Evolutionary conservation across 2,113 vertebrate species (phyloP).

Genomic region (Cottus gobio): DNA sequence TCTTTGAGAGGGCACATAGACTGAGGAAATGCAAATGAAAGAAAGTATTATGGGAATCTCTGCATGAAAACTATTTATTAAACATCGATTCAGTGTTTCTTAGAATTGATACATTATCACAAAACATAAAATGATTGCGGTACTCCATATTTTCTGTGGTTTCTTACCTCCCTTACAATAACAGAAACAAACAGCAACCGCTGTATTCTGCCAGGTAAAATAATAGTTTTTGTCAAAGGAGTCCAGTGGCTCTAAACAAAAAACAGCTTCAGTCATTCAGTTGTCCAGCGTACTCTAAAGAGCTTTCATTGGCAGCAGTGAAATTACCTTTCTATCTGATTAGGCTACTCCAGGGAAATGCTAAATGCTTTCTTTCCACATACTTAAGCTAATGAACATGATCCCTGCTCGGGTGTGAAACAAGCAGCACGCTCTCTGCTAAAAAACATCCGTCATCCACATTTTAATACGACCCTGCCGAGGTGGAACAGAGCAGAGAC

Average conservation of each 20-base stretch:
- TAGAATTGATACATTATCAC: no score
- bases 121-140: no score
- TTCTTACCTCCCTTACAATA: no score
- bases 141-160: no score
- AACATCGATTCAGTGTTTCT: not conserved
- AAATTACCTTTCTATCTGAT: conserved; percentile 42
- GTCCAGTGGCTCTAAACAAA: not conserved
- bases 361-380: conserved; percentile 35
- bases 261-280: not conserved
- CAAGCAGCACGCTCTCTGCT: not conserved
- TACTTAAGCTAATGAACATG: conserved; percentile 54
- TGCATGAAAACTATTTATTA: not conserved
- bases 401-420: conserved; percentile 24
- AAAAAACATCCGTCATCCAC: conserved; percentile 60
- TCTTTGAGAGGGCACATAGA: not conserved
- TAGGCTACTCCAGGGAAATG: not conserved
- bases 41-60: not conserved
- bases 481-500: conserved; percentile 60
- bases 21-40: not conserved
- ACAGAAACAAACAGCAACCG: no score
- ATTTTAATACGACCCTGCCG: conserved; percentile 67
- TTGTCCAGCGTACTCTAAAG: not conserved
- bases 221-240: not conserved
- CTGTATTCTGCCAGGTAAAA: no score
- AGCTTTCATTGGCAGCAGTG: conserved; percentile 18